Conservation (phyloP, 2,797 vertebrate genomes). For the Sebastes oblongus region DNA sequence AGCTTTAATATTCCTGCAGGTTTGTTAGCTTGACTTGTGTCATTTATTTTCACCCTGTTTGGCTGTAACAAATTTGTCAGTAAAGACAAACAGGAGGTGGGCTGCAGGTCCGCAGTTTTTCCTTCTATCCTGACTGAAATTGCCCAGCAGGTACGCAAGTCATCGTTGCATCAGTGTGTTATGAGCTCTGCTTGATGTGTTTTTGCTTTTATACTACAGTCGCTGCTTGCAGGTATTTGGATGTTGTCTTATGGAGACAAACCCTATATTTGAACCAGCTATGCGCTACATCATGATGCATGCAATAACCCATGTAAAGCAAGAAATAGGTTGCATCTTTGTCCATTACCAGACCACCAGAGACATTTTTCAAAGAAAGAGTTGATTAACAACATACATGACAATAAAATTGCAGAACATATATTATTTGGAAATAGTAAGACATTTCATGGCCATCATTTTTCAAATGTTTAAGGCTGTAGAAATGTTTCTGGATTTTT, state of each 20-base stretch:
- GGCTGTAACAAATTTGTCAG: slow-evolving; percentile 8
- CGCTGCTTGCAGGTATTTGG: neutral
- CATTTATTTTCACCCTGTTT: slow-evolving; percentile 14
- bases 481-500: neutral
- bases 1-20: neutral
- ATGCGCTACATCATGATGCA: neutral
- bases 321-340: neutral
- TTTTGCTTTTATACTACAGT: neutral
- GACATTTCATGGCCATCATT: neutral
- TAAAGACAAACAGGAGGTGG: slow-evolving; percentile 17
- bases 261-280: neutral
- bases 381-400: neutral
- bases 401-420: neutral
- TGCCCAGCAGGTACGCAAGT: slow-evolving; percentile 17
- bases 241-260: neutral
- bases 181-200: neutral
- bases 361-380: neutral
- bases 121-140: slow-evolving; percentile 31
- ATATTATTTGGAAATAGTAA: neutral
- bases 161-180: neutral
- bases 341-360: neutral
- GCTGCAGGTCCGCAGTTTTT: neutral
- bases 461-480: neutral
- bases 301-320: neutral
- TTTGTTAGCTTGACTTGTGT: neutral